Evolutionary conservation across 2,888 invertebrate genomes (phyloP).

Genomic region (Macrophya annulata): DNA sequence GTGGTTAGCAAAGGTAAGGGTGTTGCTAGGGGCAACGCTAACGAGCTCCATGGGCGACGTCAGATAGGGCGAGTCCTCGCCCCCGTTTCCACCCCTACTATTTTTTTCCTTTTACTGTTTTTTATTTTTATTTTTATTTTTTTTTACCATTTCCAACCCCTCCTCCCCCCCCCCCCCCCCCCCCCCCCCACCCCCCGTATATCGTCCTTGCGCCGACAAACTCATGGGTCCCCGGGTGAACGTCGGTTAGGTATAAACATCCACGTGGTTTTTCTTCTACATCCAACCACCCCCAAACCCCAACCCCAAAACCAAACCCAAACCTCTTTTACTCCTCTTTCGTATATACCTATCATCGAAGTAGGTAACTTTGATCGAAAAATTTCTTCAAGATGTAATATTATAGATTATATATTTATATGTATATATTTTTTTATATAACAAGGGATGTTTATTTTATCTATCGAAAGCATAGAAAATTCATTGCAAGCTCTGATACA

Average conservation of each 20-base stretch:
- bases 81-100: constrained; percentile 59
- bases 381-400: background rate
- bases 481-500: too few relatives aligned
- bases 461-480: too few relatives aligned
- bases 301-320: constrained; percentile 51
- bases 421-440: background rate
- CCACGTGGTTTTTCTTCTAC: constrained; percentile 52
- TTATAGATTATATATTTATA: background rate
- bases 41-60: constrained; percentile 79
- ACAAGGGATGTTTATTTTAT: background rate
- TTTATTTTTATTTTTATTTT: background rate
- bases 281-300: constrained; percentile 26
- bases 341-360: background rate
- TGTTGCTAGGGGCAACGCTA: constrained; percentile 78
- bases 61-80: constrained; percentile 74
- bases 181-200: too few relatives aligned
- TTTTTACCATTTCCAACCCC: constrained; percentile 26
- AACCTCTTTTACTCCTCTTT: constrained; percentile 47
- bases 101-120: background rate
- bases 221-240: constrained; percentile 64
- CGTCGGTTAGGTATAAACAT: constrained; percentile 72
- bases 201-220: constrained; percentile 13
- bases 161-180: too few relatives aligned
- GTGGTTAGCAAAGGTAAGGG: constrained; percentile 71
- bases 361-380: background rate